phyloP scores from a whole-genome alignment of 2,888 invertebrate species.

The Oligia latruncula region DNA sequence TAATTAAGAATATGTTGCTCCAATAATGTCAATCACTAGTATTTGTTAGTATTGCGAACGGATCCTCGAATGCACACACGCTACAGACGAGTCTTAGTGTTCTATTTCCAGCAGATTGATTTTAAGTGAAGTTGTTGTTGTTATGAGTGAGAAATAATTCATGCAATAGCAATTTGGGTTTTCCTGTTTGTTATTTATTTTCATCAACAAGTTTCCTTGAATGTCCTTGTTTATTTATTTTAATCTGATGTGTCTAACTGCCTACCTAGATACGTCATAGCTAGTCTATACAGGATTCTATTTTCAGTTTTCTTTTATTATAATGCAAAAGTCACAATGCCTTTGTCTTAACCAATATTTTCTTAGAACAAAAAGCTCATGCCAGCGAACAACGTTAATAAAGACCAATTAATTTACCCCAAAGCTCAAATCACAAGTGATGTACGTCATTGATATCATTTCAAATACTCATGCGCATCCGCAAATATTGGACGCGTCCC shows the following conservation, averaged over 20 bases:
- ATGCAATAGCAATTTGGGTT: slow-evolving; percentile 47
- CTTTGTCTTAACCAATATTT: slow-evolving; percentile 7
- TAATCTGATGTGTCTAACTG: neutral
- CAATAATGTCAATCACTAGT: slow-evolving; percentile 45
- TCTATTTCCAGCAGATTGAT: slow-evolving; percentile 61
- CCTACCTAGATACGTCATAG: neutral
- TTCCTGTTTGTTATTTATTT: slow-evolving; percentile 51
- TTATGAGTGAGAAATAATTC: slow-evolving; percentile 49
- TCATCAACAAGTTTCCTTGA: slow-evolving; percentile 24
- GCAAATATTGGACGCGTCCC: slow-evolving; percentile 17
- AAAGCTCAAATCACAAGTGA: neutral
- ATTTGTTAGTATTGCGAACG: slow-evolving; percentile 25
- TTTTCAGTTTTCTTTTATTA: slow-evolving; percentile 2
- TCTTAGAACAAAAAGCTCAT: neutral
- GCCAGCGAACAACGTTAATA: neutral
- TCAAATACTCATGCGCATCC: slow-evolving; percentile 18
- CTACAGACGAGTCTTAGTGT: slow-evolving; percentile 24
- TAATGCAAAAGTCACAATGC: neutral
- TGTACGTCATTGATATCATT: slow-evolving; percentile 4
- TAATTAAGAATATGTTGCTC: slow-evolving; percentile 29
- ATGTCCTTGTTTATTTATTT: slow-evolving; percentile 39
- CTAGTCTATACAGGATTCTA: neutral
- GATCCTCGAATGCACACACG: slow-evolving; percentile 26
- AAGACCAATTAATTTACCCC: neutral
- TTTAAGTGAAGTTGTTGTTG: slow-evolving; percentile 60